Percentiles rank a stretch among this genome's conserved stretches.
Conservation (phyloP, 1,140 invertebrate species). For the Vanessa tameamea region DNA sequence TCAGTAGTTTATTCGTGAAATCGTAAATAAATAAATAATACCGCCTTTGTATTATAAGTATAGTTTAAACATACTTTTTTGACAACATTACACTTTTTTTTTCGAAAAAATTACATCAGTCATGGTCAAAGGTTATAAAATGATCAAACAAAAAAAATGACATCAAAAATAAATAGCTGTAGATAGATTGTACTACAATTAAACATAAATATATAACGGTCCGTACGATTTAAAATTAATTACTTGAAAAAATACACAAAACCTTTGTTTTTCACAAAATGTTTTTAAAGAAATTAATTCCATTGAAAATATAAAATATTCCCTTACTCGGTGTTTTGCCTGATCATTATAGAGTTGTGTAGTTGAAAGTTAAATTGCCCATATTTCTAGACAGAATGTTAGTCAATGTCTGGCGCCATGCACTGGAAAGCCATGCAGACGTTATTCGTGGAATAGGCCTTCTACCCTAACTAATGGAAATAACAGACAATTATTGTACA, state of each 20-base stretch:
- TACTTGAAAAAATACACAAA: neutral
- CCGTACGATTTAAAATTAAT: neutral
- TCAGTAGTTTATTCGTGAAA: no score
- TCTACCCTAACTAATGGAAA: constrained; percentile 50
- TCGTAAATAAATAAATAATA: no score
- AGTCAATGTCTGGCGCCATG: constrained; percentile 65
- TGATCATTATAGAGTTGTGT: constrained; percentile 42
- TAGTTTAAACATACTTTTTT: no score
- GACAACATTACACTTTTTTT: no score
- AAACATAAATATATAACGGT: no score
- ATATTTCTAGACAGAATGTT: constrained; percentile 54
- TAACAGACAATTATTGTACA: constrained; percentile 61
- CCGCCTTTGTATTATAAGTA: no score
- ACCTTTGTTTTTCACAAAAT: neutral
- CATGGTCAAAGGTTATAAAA: no score
- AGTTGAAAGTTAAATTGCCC: constrained; percentile 56
- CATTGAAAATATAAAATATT: constrained; percentile 1
- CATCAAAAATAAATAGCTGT: no score
- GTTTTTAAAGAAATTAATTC: neutral
- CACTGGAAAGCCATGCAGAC: constrained; percentile 43
- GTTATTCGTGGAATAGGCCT: constrained; percentile 59
- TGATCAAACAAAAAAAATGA: no score
- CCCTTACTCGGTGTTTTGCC: constrained; percentile 31
- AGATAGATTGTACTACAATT: no score
- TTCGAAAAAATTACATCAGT: no score